Evolutionary conservation across 1,140 invertebrate genomes (phyloP), one percentile per base, ranked within the genome.

Genomic region (Zaprionus africanus): DNA sequence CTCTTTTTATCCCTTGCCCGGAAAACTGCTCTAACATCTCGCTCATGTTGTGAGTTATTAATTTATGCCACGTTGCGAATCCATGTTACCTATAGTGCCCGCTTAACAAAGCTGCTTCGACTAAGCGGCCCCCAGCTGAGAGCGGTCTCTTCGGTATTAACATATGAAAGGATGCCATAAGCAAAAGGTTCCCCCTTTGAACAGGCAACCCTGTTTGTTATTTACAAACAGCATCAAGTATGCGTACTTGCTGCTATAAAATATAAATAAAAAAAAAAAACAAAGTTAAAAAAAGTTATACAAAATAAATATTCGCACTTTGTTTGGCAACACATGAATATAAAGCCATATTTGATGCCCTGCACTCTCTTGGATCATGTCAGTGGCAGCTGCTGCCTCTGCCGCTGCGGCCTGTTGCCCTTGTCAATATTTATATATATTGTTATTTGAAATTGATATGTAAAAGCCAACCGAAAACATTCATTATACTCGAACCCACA

Each of bases 381-480:
- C 82, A 85, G 82, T 60, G 53, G 63, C 82, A 85, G 82, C 82
- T 85, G 82, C 41, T 79, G 78, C 66, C 64, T 75, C 78, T 75
- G 51, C 70, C 57, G 70, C 73, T 81, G 63, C 38, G 7, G 65
- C 58, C 77, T 72, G 77, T 78, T 78, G 79, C 60, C 61, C 73
- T 54, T 71, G 73, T 76, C 73, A 72, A 86, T 85, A 81, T 86
- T 85, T 85, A 76, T 86, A 76, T 81, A 78, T 81, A 78, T 81
- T 85, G 75, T 78, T 84, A 76, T 85, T 71, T 66, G 66, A 68
- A 71, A 71, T 76, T 76, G 73, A 76, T 76, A 76, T 70, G 73
- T 70, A 64, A 60, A 71, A 71, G 59, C 73, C 41, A 54, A 60
- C 73, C 58, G 43, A 64, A 76, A 64, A 64, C 73, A 76, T 76